Base-by-base conservation (phyloP, 2,797 vertebrate genomes). In the Esox lucius region DNA sequence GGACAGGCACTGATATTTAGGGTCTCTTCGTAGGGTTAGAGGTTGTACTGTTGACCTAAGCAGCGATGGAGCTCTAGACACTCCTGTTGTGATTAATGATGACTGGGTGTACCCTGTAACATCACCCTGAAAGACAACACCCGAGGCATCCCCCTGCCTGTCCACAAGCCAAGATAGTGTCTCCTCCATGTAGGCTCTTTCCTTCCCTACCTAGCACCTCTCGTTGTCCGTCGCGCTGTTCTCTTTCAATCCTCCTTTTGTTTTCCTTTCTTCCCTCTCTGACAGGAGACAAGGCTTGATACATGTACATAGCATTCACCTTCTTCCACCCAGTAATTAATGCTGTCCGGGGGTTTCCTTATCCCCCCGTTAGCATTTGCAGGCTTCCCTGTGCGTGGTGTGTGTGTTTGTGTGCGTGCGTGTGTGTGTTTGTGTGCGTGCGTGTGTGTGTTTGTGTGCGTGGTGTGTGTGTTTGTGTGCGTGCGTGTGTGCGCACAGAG, bases 31-130 rank as follows among this genome's bases (percentile, higher is more conserved):
- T 91, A 77, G 78, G 81, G 77, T 7, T 83, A 75, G 84, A 81
- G 9, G 82, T 83, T 83, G 72, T 1, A 77, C 68, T 84, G 86
- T 83, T 85, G 75, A 79, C 71, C 82, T 65, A 82, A 86, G 86
- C 84, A 72, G 81, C 81, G 81, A 73, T 71, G 82, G 68, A 87
- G 84, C 83, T 85, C 83, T 87, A 85, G 83, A 83, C 85, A 86
- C 84, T 77, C 75, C 84, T 80, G 84, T 84, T 89, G 86, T 91
- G 85, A 91, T 88, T 81, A 89, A 89, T 88, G 85, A 86, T 85
- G 84, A 81, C 85, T 81, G 77, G 80, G 82, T 86, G 83, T 74
- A 87, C 15, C 75, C 39, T 76, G 42, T 46, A 78, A 91, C 85
- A 74, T 69, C 81, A 79, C 83, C 79, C 78, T 80, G 56, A 69